Conservation (phyloP, 2,888 invertebrate species). For the Oasisia sp. region DNA sequence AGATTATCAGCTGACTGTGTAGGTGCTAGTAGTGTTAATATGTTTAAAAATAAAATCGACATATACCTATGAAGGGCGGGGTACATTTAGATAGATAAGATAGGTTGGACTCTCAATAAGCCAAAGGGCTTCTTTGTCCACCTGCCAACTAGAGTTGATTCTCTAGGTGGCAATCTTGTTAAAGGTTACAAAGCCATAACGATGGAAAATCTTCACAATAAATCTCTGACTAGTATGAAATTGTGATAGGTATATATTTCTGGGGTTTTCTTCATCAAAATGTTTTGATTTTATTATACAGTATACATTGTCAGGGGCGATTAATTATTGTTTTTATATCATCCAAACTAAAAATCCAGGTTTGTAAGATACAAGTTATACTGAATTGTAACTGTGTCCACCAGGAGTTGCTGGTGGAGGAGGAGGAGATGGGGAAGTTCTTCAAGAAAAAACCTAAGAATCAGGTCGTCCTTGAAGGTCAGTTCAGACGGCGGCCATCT, state of each 20-base stretch:
- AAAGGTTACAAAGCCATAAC: background rate
- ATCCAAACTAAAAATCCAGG: background rate
- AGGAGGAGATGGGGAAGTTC: slow-evolving; percentile 41
- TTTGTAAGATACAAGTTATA: background rate
- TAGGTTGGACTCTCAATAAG: no score
- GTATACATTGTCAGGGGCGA: background rate
- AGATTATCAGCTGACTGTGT: no score
- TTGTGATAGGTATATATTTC: background rate
- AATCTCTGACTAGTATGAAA: background rate
- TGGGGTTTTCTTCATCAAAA: background rate
- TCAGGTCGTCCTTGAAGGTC: slow-evolving; percentile 96
- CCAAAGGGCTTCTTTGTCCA: no score
- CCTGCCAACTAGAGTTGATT: no score
- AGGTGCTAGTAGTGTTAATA: no score
- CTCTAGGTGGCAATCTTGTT: no score
- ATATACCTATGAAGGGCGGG: no score
- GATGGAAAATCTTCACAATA: background rate
- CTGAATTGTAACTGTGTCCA: background rate
- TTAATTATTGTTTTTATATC: background rate
- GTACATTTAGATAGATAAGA: no score
- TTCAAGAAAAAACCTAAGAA: slow-evolving; percentile 78
- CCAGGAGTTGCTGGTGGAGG: slow-evolving; percentile 32
- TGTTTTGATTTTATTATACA: background rate
- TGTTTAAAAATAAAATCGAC: no score
- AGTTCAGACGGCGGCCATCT: slow-evolving; percentile 43